Percentiles rank a stretch among this genome's conserved stretches.
Conservation (phyloP, 2,888 invertebrate genomes). For the Drosophila ochracea region DNA sequence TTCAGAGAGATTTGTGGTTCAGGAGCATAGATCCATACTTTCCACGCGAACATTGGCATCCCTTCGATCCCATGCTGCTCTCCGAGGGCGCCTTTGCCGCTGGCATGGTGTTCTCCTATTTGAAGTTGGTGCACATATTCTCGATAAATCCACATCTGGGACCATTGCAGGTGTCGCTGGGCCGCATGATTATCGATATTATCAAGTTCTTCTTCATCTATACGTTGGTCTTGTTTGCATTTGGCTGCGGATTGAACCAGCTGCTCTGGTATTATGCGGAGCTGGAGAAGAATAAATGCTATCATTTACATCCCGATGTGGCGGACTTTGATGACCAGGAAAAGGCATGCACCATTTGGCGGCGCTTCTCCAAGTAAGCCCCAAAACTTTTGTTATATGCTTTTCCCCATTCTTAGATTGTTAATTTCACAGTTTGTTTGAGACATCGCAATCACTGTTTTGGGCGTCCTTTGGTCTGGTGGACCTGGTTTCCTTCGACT, state of each 20-base stretch:
- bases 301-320: slow-evolving; percentile 89
- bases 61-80: slow-evolving; percentile 97
- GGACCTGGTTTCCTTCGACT: slow-evolving; percentile 96
- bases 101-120: slow-evolving; percentile 97
- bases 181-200: slow-evolving; percentile 97
- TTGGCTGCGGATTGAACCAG: slow-evolving; percentile 98
- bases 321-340: slow-evolving; percentile 94
- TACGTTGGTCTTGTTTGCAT: slow-evolving; percentile 95
- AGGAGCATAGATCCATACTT: slow-evolving; percentile 92
- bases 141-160: slow-evolving; percentile 98
- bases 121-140: slow-evolving; percentile 98
- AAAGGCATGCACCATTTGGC: slow-evolving; percentile 93
- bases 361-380: slow-evolving; percentile 93
- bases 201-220: slow-evolving; percentile 98
- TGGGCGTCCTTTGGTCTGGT: slow-evolving; percentile 99
- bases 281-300: slow-evolving; percentile 94
- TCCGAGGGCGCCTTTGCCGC: slow-evolving; percentile 97
- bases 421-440: slow-evolving; percentile 92
- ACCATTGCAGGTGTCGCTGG: slow-evolving; percentile 95
- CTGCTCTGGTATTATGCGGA: slow-evolving; percentile 97
- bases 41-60: slow-evolving; percentile 96
- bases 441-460: slow-evolving; percentile 98
- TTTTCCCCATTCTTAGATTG: no score
- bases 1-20: slow-evolving; percentile 88
- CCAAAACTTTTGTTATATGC: fast-evolving